A percentile compares a stretch with the other conserved stretches of the same genome.
Conservation (phyloP, 2,888 invertebrate species). For the Hydrotaea diabolus region DNA sequence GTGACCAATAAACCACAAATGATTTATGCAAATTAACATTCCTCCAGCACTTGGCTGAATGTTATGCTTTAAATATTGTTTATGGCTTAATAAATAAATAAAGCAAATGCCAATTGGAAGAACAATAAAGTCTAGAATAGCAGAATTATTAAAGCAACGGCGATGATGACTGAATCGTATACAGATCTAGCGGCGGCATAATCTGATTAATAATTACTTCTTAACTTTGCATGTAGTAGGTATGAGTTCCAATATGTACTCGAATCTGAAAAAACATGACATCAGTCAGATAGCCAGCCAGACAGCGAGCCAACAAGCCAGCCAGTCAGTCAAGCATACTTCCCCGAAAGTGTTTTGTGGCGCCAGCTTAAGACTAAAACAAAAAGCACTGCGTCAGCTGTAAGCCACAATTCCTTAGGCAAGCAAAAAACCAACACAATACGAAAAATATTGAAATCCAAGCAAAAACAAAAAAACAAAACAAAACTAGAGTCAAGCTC, state of each 20-base stretch:
- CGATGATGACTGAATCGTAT: slow-evolving; percentile 3
- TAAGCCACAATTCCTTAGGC: slow-evolving; percentile 25
- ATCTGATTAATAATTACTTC: slow-evolving; percentile 37
- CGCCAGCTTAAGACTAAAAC: slow-evolving; percentile 49
- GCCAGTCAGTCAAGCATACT: slow-evolving; percentile 58
- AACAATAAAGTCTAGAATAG: background rate
- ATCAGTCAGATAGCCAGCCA: slow-evolving; percentile 21
- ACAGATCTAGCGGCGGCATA: slow-evolving; percentile 9
- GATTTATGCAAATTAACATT: background rate
- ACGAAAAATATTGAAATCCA: slow-evolving; percentile 14
- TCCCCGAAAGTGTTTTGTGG: slow-evolving; percentile 59
- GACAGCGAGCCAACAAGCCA: slow-evolving; percentile 37
- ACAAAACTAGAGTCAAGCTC: slow-evolving; percentile 10
- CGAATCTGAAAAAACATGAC: slow-evolving; percentile 54
- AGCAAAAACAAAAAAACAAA: too few relatives aligned
- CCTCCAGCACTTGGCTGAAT: background rate
- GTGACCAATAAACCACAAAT: background rate
- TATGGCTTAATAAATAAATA: background rate
- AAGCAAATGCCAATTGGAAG: background rate
- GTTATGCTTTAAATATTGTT: background rate
- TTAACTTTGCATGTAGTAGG: slow-evolving; percentile 11
- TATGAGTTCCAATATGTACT: background rate
- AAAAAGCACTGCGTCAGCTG: slow-evolving; percentile 21
- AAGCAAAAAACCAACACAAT: background rate
- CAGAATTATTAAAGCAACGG: background rate